Evolutionary conservation across 2,113 vertebrate genomes (phyloP).

Genomic region (Eublepharis macularius): DNA sequence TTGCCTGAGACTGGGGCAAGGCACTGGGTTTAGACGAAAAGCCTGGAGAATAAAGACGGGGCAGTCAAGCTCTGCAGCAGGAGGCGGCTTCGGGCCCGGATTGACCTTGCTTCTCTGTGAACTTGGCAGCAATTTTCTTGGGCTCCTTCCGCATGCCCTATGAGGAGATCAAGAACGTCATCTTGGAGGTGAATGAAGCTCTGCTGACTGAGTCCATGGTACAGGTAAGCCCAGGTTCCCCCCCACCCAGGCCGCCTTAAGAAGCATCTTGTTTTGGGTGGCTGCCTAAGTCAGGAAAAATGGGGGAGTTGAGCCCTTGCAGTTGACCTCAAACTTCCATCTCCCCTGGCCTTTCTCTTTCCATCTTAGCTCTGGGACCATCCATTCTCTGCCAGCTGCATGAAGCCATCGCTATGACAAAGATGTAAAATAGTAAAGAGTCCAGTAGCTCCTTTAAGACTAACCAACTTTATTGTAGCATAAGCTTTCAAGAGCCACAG

Average conservation of each 20-base stretch:
- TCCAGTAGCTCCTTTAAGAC: too few species aligned
- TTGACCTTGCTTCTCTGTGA: constrained; percentile 5
- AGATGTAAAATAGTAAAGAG: too few species aligned
- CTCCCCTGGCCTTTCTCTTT: too few species aligned
- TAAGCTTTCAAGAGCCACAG: too few species aligned
- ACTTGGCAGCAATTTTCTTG: constrained; percentile 82
- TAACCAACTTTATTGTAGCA: too few species aligned
- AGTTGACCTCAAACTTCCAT: too few species aligned
- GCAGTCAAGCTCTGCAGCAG: not conserved
- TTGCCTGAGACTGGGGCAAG: not conserved
- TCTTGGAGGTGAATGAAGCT: constrained; percentile 84
- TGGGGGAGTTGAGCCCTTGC: too few species aligned
- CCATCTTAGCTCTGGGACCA: too few species aligned
- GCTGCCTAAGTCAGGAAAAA: not conserved
- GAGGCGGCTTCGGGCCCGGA: not conserved
- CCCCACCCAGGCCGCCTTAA: too few species aligned
- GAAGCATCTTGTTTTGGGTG: not conserved
- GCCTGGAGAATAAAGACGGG: not conserved
- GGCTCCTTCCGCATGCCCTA: constrained; percentile 86
- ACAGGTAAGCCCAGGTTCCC: constrained; percentile 69
- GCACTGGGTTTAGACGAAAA: not conserved
- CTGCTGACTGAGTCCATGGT: constrained; percentile 83
- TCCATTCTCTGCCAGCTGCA: too few species aligned
- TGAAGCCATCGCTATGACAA: too few species aligned
- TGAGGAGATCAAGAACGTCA: constrained; percentile 82